Conservation (phyloP, 2,797 vertebrate species). For the Phaenicophaeus curvirostris region DNA sequence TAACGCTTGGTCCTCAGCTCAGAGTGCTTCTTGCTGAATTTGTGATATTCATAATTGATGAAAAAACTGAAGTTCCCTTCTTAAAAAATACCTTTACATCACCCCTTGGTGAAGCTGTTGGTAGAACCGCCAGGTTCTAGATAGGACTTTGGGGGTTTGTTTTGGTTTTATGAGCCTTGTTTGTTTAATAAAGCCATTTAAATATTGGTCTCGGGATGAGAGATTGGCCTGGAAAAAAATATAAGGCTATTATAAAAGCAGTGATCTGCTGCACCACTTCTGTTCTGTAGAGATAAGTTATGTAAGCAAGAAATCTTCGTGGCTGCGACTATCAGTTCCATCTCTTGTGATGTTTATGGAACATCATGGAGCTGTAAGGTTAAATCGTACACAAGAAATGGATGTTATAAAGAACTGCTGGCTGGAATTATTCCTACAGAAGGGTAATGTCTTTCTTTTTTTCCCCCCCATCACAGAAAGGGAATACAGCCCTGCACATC, state of each 20-base stretch:
- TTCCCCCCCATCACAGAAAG: conserved; percentile 82
- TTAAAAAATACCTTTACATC: not conserved
- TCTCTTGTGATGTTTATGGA: not conserved
- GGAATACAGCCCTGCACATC: conserved; percentile 97
- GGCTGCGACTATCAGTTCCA: not conserved
- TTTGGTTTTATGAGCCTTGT: not conserved
- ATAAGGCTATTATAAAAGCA: not conserved
- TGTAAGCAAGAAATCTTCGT: not conserved
- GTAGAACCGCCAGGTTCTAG: not conserved
- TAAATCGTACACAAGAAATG: not conserved
- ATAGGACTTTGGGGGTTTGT: not conserved
- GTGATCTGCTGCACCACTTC: not conserved
- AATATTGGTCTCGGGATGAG: not conserved
- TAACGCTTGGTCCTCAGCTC: not conserved
- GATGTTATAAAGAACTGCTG: not conserved
- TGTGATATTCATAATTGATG: not conserved
- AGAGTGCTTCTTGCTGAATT: not conserved
- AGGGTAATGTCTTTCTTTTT: not conserved
- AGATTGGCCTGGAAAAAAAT: not conserved
- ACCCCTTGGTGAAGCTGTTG: not conserved
- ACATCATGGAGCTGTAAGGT: not conserved
- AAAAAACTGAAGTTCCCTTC: not conserved
- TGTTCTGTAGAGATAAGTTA: not conserved
- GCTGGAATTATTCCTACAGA: not conserved
- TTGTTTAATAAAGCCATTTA: not conserved